These are phyloP conservation scores for Chionis minor DNA, from an alignment of 2,113 vertebrate genomes.

Conservation along the genomic window DNA sequence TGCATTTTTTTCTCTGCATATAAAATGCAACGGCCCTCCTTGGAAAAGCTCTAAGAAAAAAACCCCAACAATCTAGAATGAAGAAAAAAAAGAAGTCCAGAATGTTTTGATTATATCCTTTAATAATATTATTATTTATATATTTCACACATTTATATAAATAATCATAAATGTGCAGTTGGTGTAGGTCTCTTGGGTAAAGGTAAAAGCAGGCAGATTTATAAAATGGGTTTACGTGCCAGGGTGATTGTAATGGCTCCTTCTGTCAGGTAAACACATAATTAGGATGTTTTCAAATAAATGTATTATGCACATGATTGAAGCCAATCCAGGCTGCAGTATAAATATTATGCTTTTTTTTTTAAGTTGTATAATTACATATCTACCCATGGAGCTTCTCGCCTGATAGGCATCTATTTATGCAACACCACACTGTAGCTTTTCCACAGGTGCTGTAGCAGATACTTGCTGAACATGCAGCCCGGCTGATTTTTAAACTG, in stretches of 20 bases:
- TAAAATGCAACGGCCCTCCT: neutral
- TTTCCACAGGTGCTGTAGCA: slow-evolving; percentile 48
- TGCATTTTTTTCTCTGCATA: slow-evolving; percentile 4
- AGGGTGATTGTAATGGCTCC: slow-evolving; percentile 62
- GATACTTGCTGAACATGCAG: slow-evolving; percentile 47
- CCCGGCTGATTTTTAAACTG: slow-evolving; percentile 28
- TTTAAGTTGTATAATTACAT: slow-evolving; percentile 54
- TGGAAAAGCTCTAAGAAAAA: neutral
- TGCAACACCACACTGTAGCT: slow-evolving; percentile 47
- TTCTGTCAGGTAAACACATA: slow-evolving; percentile 69
- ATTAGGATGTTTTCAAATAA: slow-evolving; percentile 73
- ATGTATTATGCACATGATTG: slow-evolving; percentile 70
- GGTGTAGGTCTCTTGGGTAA: slow-evolving; percentile 48
- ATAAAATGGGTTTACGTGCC: slow-evolving; percentile 35
- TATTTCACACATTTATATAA: slow-evolving; percentile 37
- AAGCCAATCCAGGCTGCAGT: slow-evolving; percentile 52
- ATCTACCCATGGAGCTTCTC: slow-evolving; percentile 52
- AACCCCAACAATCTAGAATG: neutral
- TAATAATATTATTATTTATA: slow-evolving; percentile 13
- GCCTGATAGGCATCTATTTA: slow-evolving; percentile 65
- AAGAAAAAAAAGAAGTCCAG: neutral
- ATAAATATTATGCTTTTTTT: slow-evolving; percentile 54
- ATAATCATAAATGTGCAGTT: slow-evolving; percentile 40
- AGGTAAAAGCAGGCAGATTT: slow-evolving; percentile 54
- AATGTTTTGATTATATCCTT: slow-evolving; percentile 25